Conservation (phyloP, 92 coral and sea anemone species). For the Metridium senile region DNA sequence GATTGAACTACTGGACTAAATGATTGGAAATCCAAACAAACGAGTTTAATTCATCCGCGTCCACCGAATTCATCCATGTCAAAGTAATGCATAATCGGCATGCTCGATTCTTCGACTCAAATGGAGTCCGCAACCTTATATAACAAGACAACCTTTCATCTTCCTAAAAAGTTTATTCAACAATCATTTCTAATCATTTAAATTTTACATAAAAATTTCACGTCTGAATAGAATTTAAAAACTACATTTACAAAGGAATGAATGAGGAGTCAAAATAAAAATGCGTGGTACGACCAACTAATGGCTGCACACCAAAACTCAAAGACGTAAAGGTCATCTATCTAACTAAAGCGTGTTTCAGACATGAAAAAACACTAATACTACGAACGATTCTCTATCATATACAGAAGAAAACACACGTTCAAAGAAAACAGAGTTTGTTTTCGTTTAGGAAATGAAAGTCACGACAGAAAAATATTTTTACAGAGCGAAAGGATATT, state of each 20-base stretch:
- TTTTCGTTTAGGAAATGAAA: conserved; percentile 2
- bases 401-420: not conserved
- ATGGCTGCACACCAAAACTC: conserved; percentile 3
- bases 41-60: no score
- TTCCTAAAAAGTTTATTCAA: conserved; percentile 16
- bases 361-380: not conserved
- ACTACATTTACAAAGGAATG: conserved; percentile 4
- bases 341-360: not conserved
- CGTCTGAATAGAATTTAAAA: conserved; percentile 5
- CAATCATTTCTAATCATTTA: not conserved
- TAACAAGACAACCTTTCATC: not conserved
- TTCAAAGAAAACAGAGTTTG: conserved; percentile 1
- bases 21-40: no score
- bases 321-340: not conserved
- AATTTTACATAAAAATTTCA: conserved; percentile 1
- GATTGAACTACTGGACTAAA: no score
- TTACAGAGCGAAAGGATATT: not conserved
- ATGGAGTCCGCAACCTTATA: no score
- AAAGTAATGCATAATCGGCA: not conserved
- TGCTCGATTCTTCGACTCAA: no score
- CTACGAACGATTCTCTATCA: not conserved
- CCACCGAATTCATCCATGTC: no score
- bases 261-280: not conserved
- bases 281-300: not conserved
- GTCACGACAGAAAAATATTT: not conserved